phyloP scores from a whole-genome alignment of 2,113 vertebrate genomes.

The Microtus ochrogaster region DNA sequence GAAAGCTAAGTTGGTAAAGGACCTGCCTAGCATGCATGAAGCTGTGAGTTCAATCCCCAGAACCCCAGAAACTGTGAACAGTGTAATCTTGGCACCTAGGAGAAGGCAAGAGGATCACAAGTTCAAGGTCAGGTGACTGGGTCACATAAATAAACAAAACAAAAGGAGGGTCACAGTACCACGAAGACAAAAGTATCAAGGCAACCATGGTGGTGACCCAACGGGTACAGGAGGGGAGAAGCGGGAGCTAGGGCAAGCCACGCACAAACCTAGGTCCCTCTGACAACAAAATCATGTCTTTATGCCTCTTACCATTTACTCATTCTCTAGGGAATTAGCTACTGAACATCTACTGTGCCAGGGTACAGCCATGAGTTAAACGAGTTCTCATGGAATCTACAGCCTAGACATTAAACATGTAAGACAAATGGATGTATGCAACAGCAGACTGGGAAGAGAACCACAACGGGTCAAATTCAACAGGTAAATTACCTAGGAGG shows the following conservation, averaged over 20 bases:
- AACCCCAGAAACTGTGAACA: neutral
- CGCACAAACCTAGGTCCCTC: neutral
- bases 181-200: neutral
- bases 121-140: neutral
- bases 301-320: neutral
- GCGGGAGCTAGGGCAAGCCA: neutral
- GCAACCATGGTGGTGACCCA: rapidly evolving
- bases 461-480: neutral
- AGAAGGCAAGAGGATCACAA: neutral
- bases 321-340: neutral
- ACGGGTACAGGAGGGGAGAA: neutral
- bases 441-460: neutral
- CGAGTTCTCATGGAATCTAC: neutral
- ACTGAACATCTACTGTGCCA: neutral
- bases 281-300: neutral
- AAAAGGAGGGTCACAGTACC: neutral
- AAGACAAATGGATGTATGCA: neutral
- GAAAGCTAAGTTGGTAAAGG: neutral
- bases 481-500: neutral
- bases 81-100: neutral
- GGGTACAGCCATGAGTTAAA: neutral
- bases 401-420: neutral
- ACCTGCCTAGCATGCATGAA: neutral
- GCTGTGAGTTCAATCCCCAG: neutral
- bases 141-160: neutral